Percentiles rank a stretch among this genome's conserved stretches.
These are phyloP conservation scores for Eristalinus aeneus DNA, from an alignment of 2,888 invertebrate species.

Conservation along the genomic window DNA sequence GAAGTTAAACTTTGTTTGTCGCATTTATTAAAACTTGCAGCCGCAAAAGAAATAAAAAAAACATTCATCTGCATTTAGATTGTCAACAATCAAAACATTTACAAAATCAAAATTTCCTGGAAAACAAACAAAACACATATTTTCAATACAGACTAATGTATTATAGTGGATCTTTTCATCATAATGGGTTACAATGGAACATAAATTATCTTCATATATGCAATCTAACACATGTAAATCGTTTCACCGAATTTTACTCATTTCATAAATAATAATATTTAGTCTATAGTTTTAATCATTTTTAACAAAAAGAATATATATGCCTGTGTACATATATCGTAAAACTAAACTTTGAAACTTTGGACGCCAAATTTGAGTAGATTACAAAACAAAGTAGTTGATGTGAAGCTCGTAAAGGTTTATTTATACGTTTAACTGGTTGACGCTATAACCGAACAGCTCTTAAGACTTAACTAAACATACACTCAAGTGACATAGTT, in stretches of 20 bases:
- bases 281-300: slow-evolving; percentile 51
- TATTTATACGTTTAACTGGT: slow-evolving; percentile 30
- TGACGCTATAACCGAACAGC: slow-evolving; percentile 49
- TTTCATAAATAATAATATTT: slow-evolving; percentile 64
- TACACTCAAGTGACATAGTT: slow-evolving; percentile 42
- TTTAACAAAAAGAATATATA: slow-evolving; percentile 44
- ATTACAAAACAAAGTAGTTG: slow-evolving; percentile 29
- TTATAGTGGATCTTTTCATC: slow-evolving; percentile 48
- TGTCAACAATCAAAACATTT: neutral
- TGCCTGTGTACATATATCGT: slow-evolving; percentile 21
- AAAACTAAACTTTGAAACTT: slow-evolving; percentile 61
- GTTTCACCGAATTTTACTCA: slow-evolving; percentile 36
- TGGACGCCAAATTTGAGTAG: slow-evolving; percentile 68
- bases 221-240: slow-evolving; percentile 63
- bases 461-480: slow-evolving; percentile 56
- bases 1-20: neutral
- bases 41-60: neutral
- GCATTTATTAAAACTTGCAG: neutral
- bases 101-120: neutral
- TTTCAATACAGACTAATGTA: slow-evolving; percentile 65
- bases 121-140: neutral
- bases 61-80: neutral
- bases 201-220: slow-evolving; percentile 67
- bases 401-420: slow-evolving; percentile 54
- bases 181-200: slow-evolving; percentile 68